Conservation (phyloP, 2,113 vertebrate genomes). For the Amblyopsis rosae region DNA sequence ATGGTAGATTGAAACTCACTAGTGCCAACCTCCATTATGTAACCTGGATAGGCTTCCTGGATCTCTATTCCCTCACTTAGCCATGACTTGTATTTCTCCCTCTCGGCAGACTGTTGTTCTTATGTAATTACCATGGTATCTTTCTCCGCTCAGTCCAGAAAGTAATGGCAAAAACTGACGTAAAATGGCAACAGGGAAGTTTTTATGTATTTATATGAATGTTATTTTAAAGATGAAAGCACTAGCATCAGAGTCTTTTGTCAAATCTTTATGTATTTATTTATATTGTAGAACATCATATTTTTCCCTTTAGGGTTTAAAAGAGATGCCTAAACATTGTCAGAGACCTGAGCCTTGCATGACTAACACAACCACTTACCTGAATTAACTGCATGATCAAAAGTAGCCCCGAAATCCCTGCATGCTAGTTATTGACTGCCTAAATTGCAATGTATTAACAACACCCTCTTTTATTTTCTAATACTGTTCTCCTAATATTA, state of each 20-base stretch:
- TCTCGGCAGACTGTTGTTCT: slow-evolving; percentile 33
- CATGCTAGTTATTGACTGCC: slow-evolving; percentile 65
- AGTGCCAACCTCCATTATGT: slow-evolving; percentile 57
- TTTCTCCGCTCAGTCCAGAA: slow-evolving; percentile 22
- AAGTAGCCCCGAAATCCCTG: slow-evolving; percentile 57
- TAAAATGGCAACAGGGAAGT: background rate
- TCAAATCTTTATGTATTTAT: no score
- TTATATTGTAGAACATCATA: no score
- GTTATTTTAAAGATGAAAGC: background rate
- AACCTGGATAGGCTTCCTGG: slow-evolving; percentile 39
- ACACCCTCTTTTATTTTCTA: slow-evolving; percentile 53
- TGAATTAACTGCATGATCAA: slow-evolving; percentile 67
- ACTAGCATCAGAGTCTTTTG: no score
- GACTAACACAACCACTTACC: slow-evolving; percentile 51
- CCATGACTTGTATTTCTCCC: slow-evolving; percentile 41
- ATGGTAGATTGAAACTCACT: slow-evolving; percentile 51
- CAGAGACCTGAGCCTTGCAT: slow-evolving; percentile 54
- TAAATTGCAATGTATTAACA: slow-evolving; percentile 77
- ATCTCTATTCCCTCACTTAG: slow-evolving; percentile 13
- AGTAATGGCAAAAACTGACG: slow-evolving; percentile 12
- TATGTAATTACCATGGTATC: slow-evolving; percentile 51
- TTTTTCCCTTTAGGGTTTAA: no score
- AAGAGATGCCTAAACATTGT: background rate
- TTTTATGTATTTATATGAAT: background rate
- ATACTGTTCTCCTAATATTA: slow-evolving; percentile 32